Conservation (phyloP, 2,113 vertebrate genomes). For the Anas platyrhynchos region DNA sequence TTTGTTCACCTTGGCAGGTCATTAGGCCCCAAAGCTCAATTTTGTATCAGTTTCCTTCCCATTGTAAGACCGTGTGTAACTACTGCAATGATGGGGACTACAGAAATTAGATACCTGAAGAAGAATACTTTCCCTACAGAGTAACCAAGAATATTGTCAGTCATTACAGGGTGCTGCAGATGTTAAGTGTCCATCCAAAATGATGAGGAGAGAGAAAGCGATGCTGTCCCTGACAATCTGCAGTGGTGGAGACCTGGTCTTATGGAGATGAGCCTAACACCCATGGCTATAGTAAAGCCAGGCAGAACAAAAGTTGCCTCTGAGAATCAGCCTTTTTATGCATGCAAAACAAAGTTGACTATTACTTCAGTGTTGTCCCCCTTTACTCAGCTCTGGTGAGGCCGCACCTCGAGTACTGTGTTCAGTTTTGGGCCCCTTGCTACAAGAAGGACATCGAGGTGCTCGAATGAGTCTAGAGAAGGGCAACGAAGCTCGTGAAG, state of each 20-base stretch:
- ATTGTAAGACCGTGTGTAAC: neutral
- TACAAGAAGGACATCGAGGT: too few species aligned
- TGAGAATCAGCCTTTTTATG: neutral
- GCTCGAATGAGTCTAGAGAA: too few species aligned
- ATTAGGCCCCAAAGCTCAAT: neutral
- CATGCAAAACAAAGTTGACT: neutral
- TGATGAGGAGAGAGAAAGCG: neutral
- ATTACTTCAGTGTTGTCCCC: neutral
- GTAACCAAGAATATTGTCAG: neutral
- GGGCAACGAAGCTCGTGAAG: too few species aligned
- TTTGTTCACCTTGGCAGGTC: neutral
- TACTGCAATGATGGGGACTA: neutral
- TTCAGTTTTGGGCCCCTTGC: too few species aligned
- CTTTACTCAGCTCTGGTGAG: too few species aligned
- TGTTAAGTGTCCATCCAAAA: neutral
- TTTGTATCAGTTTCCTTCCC: neutral
- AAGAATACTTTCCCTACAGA: neutral
- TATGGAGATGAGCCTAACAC: neutral
- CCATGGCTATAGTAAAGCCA: neutral
- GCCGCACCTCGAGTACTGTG: too few species aligned
- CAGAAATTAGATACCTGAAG: neutral
- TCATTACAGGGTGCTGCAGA: neutral
- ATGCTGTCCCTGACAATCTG: neutral
- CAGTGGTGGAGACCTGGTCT: neutral
- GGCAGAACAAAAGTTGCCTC: neutral